Base-by-base conservation (phyloP, 2,797 vertebrate genomes). In the Sparus aurata region DNA sequence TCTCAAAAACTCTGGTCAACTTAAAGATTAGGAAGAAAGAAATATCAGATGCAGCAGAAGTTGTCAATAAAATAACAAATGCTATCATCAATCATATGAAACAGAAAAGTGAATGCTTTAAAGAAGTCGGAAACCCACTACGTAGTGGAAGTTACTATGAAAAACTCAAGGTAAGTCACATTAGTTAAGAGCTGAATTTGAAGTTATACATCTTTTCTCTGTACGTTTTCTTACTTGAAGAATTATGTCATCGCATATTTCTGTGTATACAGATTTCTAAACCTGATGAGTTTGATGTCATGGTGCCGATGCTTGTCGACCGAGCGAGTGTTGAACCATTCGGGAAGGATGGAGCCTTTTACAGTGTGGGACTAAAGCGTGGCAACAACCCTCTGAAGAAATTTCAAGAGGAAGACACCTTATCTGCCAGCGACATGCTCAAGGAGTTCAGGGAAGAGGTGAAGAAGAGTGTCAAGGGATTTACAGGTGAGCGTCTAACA, bases 201-300 rank as follows among this genome's bases (percentile, higher is more conserved):
- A 9, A 38, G 38, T 38, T 34, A 8, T 9, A 34, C 12, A 17
- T 1, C 45, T 6, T 34, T 2, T 38, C 16, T 18, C 64, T 20
- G 11, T 54, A 7, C 0, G 1, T 13, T 57, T 12, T 17, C 38
- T n/a, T 38, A 22, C 38, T 27, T 38, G 9, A 18, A 23, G 12
- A 69, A 3, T 23, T n/a, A 27, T 49, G 15, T 50, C 1, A 22
- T 10, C 23, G 4, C 27, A 17, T 27, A 5, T 46, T 38, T 46
- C 45, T 79, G 47, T 66, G n/a, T 76, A 73, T 30, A 50, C 91
- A 98, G 97, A 95, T 98, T 85, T 94, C 91, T 58, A 76, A 94
- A 74, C 96, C 97, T 18, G 94, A 97, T 75, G 97, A 98, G 87
- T 98, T 98, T 87, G 97, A 98, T 47, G 89, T 98, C 60, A 98